A percentile compares a stretch with the other conserved stretches of the same genome.
Evolutionary conservation across 2,113 vertebrate species (phyloP).

Genomic region (Oriolus oriolus): DNA sequence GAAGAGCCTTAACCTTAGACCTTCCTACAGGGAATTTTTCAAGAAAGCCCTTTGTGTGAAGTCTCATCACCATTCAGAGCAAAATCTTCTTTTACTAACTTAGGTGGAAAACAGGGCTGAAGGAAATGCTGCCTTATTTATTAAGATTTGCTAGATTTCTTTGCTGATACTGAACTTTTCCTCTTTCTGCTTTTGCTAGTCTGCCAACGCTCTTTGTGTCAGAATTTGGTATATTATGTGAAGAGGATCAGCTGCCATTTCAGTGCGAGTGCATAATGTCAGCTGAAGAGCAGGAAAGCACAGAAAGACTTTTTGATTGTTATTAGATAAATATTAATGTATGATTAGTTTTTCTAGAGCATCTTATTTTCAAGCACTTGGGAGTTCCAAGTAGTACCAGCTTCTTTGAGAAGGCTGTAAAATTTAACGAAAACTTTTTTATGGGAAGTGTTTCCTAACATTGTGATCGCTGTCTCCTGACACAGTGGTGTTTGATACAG

Average conservation of each 20-base stretch:
- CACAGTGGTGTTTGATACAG: too few species aligned
- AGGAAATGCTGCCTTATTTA: neutral
- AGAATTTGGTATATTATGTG: fast-evolving
- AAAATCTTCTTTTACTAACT: neutral
- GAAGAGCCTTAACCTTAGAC: neutral
- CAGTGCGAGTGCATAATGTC: fast-evolving
- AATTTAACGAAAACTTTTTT: neutral
- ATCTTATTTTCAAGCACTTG: neutral
- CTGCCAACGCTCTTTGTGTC: neutral
- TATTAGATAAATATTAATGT: neutral
- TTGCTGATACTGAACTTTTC: neutral
- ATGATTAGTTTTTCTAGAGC: neutral
- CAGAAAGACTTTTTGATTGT: neutral
- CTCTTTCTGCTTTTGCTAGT: neutral
- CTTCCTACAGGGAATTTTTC: neutral
- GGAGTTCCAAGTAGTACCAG: neutral
- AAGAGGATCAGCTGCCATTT: neutral
- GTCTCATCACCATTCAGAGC: neutral
- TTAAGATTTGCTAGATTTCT: neutral
- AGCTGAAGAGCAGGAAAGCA: neutral
- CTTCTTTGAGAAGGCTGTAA: neutral
- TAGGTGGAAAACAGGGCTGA: neutral
- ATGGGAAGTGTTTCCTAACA: neutral
- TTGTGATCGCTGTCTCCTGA: neutral
- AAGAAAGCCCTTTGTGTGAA: neutral